phyloP scores from a whole-genome alignment of 92 coral and sea anemone species.

The Plumapathes pennacea region DNA sequence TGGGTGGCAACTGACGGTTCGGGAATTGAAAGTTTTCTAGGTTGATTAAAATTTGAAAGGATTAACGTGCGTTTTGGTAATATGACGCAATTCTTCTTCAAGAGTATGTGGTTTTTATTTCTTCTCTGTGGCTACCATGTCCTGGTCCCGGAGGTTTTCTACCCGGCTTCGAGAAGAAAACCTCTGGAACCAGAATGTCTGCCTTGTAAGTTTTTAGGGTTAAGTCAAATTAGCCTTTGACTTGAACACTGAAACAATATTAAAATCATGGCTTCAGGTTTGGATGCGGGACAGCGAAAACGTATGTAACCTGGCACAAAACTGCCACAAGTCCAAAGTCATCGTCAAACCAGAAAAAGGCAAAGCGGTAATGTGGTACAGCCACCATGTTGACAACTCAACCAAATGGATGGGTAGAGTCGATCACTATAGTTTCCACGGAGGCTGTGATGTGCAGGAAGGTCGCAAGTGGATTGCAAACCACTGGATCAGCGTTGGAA shows the following conservation, averaged over 20 bases:
- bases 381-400: conserved; percentile 62
- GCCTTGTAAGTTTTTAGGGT: no score
- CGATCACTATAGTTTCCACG: conserved; percentile 82
- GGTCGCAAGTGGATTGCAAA: conserved; percentile 98
- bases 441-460: conserved; percentile 79
- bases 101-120: no score
- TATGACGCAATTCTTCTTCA: no score
- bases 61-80: no score
- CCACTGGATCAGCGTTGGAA: conserved; percentile 86
- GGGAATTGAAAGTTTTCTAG: no score
- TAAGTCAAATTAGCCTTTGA: no score
- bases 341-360: conserved; percentile 89
- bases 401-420: conserved; percentile 86
- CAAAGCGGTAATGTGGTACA: conserved; percentile 95
- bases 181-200: no score
- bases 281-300: conserved; percentile 79
- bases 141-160: no score
- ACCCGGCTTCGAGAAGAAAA: no score
- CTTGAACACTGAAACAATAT: no score
- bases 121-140: not conserved
- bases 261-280: conserved; percentile 49
- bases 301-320: conserved; percentile 89
- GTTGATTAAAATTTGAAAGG: no score
- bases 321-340: conserved; percentile 81
- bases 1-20: no score